A percentile compares a stretch with the other conserved stretches of the same genome.
These are phyloP conservation scores for Caenorhabditis latens DNA, from an alignment of 1,140 invertebrate species.

Conservation along the genomic window DNA sequence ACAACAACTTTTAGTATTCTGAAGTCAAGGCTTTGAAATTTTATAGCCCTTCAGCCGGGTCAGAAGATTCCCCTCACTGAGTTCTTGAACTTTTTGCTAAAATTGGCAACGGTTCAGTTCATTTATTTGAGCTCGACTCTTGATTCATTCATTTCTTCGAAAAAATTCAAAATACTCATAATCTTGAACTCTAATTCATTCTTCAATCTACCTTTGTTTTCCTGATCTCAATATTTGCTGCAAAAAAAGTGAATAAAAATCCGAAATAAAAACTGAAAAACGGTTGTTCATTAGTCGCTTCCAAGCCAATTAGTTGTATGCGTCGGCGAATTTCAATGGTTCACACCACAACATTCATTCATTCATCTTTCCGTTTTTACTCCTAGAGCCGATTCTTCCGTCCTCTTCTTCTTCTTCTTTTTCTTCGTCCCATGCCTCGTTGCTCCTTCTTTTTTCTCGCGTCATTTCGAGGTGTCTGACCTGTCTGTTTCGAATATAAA, in stretches of 20 bases:
- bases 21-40: not conserved
- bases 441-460: slow-evolving; percentile 3
- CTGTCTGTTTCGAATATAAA: not conserved
- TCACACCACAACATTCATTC: slow-evolving; percentile 3
- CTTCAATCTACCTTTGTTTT: too few relatives aligned
- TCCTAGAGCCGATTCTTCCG: not conserved
- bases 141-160: too few relatives aligned
- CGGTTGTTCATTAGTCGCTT: slow-evolving; percentile 42
- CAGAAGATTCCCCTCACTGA: too few relatives aligned
- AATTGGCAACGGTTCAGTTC: too few relatives aligned
- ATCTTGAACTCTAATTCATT: too few relatives aligned
- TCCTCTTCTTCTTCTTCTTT: slow-evolving; percentile 1
- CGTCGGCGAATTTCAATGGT: slow-evolving; percentile 18
- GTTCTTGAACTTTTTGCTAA: too few relatives aligned
- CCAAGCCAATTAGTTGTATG: slow-evolving; percentile 36
- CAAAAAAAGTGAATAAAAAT: not conserved
- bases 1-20: too few relatives aligned
- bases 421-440: not conserved
- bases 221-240: not conserved
- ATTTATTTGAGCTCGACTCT: too few relatives aligned
- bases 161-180: too few relatives aligned
- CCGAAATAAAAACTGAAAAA: slow-evolving; percentile 2
- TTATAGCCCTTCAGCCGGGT: too few relatives aligned
- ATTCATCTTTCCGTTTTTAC: slow-evolving; percentile 35
- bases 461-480: not conserved